These are phyloP conservation scores for Parnassius glacialis DNA, from an alignment of 2,888 invertebrate genomes.

Conservation along the genomic window DNA sequence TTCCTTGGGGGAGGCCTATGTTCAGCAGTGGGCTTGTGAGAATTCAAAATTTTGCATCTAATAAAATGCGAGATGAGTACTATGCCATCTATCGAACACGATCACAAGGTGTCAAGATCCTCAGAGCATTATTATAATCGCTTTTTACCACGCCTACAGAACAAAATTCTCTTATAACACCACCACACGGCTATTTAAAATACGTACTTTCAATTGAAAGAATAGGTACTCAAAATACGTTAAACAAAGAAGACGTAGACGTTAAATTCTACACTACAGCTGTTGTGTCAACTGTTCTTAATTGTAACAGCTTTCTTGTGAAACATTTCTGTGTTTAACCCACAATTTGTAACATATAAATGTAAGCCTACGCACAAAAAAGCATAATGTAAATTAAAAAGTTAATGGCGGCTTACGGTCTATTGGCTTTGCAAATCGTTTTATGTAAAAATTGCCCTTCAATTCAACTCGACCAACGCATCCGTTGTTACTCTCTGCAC, in stretches of 20 bases:
- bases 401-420: constrained; percentile 16
- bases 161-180: too few relatives aligned
- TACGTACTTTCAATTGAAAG: too few relatives aligned
- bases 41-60: too few relatives aligned
- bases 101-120: too few relatives aligned
- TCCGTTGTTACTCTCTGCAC: constrained; percentile 22
- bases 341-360: background rate
- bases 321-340: constrained; percentile 19
- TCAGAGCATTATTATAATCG: too few relatives aligned
- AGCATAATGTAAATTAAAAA: constrained; percentile 1
- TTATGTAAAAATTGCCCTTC: constrained; percentile 25
- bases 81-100: too few relatives aligned
- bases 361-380: background rate
- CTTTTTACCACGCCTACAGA: too few relatives aligned
- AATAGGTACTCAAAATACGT: background rate
- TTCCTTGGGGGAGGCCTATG: too few relatives aligned
- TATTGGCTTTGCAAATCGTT: constrained; percentile 28
- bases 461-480: constrained; percentile 23
- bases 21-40: too few relatives aligned
- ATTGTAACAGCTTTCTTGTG: constrained; percentile 19
- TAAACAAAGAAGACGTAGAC: background rate
- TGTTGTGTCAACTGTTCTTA: constrained; percentile 18
- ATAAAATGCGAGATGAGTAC: too few relatives aligned
- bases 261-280: background rate
- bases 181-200: too few relatives aligned